Conservation (phyloP, 2,888 invertebrate species). For the Catocala nupta region DNA sequence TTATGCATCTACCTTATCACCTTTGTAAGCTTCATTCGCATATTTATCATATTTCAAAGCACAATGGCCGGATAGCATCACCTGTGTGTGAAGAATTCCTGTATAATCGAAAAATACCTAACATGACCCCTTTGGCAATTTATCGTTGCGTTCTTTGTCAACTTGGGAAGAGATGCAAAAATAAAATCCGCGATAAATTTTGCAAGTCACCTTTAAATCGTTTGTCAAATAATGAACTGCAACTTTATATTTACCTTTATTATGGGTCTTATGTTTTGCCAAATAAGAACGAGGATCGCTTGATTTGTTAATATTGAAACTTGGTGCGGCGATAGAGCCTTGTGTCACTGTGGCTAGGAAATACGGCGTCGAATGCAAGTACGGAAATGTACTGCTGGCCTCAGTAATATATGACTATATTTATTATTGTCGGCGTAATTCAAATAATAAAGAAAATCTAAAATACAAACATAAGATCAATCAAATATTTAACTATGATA, state of each 20-base stretch:
- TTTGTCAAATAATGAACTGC: constrained; percentile 76
- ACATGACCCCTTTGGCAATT: constrained; percentile 67
- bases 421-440: too few relatives aligned
- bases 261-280: constrained; percentile 27
- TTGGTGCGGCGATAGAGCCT: constrained; percentile 54
- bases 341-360: constrained; percentile 70
- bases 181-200: constrained; percentile 75
- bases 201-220: constrained; percentile 78
- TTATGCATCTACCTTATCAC: neutral
- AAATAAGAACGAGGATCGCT: constrained; percentile 46
- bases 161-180: constrained; percentile 73
- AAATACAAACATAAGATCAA: too few relatives aligned
- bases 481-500: too few relatives aligned
- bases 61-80: constrained; percentile 29
- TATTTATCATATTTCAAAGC: constrained; percentile 27
- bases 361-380: constrained; percentile 71
- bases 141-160: constrained; percentile 75
- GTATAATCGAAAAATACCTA: constrained; percentile 67
- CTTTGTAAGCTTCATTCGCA: constrained; percentile 17
- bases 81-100: constrained; percentile 40
- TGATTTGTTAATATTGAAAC: constrained; percentile 20
- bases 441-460: too few relatives aligned
- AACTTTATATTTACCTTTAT: constrained; percentile 45
- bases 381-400: constrained; percentile 66
- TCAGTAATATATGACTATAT: constrained; percentile 62